These are phyloP conservation scores for Scaptodrosophila lebanonensis DNA, from an alignment of 1,140 invertebrate genomes.

Conservation along the genomic window DNA sequence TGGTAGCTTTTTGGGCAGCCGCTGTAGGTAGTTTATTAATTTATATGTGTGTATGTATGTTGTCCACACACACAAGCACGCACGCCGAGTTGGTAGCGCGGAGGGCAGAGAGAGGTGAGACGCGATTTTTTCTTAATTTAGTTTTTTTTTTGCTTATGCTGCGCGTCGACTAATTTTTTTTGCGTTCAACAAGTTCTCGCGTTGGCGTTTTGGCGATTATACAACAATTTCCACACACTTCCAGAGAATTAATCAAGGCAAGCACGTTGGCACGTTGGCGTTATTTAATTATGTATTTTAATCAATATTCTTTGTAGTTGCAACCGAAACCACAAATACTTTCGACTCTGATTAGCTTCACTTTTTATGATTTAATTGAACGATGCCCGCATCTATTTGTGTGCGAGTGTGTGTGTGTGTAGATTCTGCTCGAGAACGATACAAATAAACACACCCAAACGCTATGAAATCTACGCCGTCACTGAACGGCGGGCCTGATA, in stretches of 20 bases:
- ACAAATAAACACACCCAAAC: conserved; percentile 66
- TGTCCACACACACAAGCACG: conserved; percentile 18
- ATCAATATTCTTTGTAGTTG: conserved; percentile 9
- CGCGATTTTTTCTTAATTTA: conserved; percentile 15
- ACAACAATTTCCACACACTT: conserved; percentile 61
- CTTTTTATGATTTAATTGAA: conserved; percentile 27
- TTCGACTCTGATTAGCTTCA: not conserved
- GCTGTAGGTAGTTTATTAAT: conserved; percentile 38
- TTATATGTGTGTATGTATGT: conserved; percentile 8
- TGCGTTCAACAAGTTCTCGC: conserved; percentile 30
- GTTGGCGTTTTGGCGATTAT: conserved; percentile 61
- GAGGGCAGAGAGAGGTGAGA: conserved; percentile 17
- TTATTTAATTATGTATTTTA: conserved; percentile 13
- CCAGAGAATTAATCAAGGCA: conserved; percentile 23
- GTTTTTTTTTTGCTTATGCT: not conserved
- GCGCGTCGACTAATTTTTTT: not conserved
- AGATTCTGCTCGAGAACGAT: conserved; percentile 3
- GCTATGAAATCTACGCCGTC: conserved; percentile 58
- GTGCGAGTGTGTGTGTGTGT: too few species aligned
- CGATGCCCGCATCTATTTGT: conserved; percentile 21
- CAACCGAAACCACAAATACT: conserved; percentile 16
- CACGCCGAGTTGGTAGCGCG: not conserved
- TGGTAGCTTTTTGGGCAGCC: conserved; percentile 19
- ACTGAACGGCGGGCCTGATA: conserved; percentile 42
- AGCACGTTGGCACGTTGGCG: conserved; percentile 21